These are phyloP conservation scores for Notodromas monacha DNA, from an alignment of 2,888 invertebrate genomes.

Conservation along the genomic window DNA sequence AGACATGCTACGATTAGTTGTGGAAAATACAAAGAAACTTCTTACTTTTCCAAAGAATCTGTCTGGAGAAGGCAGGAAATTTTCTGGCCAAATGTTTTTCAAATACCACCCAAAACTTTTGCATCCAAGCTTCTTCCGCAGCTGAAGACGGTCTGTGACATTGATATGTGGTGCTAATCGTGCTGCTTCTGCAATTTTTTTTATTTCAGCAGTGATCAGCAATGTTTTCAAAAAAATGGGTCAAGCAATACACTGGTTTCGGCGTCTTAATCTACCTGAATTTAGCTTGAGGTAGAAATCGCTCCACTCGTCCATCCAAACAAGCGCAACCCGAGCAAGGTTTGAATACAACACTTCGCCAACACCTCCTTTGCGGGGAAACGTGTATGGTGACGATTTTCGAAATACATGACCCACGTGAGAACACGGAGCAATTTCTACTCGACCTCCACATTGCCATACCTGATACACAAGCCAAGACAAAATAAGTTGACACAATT, in stretches of 20 bases:
- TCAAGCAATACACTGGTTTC: too few species aligned
- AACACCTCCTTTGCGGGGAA: constrained; percentile 17
- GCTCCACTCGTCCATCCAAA: constrained; percentile 20
- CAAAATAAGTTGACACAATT: too few species aligned
- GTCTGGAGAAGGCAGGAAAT: constrained; percentile 22
- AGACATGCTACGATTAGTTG: too few species aligned
- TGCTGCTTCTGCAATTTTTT: too few species aligned
- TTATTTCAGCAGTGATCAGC: too few species aligned
- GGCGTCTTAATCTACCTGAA: too few species aligned
- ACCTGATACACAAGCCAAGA: too few species aligned
- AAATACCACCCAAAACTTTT: constrained; percentile 23
- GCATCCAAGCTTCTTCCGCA: constrained; percentile 20
- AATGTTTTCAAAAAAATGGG: too few species aligned
- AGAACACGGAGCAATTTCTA: constrained; percentile 23
- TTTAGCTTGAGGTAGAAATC: constrained; percentile 24
- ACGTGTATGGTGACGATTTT: constrained; percentile 22
- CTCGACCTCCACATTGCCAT: constrained; percentile 24
- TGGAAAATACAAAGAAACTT: too few species aligned
- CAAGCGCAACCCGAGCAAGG: constrained; percentile 22
- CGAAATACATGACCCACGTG: constrained; percentile 25
- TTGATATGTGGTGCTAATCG: constrained; percentile 23
- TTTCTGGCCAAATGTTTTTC: constrained; percentile 23
- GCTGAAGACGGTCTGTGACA: constrained; percentile 16
- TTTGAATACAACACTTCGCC: constrained; percentile 23
- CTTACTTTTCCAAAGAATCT: constrained; percentile 22